Evolutionary conservation across 2,888 invertebrate genomes (phyloP).

Genomic region (Drosophila nigricruria): DNA sequence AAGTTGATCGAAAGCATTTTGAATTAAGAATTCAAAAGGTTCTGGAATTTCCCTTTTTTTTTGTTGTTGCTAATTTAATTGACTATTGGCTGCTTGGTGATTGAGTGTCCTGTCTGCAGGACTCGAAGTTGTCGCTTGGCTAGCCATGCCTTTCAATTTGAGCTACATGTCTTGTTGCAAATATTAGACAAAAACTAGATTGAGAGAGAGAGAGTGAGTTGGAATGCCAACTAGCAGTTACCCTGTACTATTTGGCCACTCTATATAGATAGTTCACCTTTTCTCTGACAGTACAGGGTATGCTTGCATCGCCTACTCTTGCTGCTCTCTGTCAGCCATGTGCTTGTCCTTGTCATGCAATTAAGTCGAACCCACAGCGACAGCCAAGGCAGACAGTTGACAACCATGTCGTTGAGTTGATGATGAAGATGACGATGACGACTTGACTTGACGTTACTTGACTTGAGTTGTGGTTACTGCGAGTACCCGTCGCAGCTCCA

Average conservation of each 20-base stretch:
- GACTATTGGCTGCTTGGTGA: background rate
- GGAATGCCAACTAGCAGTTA: background rate
- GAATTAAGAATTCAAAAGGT: background rate
- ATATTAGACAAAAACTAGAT: background rate
- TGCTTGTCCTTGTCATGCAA: conserved; percentile 51
- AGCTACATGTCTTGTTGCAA: background rate
- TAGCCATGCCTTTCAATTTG: conserved; percentile 1
- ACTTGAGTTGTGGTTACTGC: conserved; percentile 38
- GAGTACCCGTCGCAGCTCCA: conserved; percentile 18
- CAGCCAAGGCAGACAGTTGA: conserved; percentile 38
- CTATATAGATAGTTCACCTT: background rate
- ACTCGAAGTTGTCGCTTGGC: conserved; percentile 9
- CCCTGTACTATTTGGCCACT: background rate
- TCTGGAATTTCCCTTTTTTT: background rate
- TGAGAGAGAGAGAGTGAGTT: no score
- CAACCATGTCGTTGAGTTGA: conserved; percentile 35
- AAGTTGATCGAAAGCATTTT: background rate
- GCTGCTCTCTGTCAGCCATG: conserved; percentile 10
- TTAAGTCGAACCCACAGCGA: conserved; percentile 45
- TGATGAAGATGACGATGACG: conserved; percentile 23
- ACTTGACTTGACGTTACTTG: conserved; percentile 31
- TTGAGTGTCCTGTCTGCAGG: conserved; percentile 11
- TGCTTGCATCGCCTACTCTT: background rate
- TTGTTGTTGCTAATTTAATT: background rate
- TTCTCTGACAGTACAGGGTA: background rate